Base-by-base conservation (phyloP, 2,888 invertebrate species). In the Acleris cristana region DNA sequence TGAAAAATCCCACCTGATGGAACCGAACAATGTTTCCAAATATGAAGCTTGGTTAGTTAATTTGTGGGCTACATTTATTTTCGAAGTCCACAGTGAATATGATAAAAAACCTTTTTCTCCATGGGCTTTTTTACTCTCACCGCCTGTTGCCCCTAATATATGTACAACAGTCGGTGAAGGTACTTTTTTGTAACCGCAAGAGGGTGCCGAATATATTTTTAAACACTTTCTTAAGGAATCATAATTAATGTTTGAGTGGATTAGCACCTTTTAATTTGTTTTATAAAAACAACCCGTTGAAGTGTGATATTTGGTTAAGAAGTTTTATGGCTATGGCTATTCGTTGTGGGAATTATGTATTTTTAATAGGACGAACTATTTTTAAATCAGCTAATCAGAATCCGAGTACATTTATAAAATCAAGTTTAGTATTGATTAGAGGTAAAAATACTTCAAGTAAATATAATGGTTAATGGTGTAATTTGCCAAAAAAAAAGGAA, bases 201-300 rank as follows among this genome's bases (percentile, higher is more conserved):
- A 66, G 66, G 66, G 66, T 57, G 61, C 56, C 66, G 66, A 57
- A 56, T 66, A 64, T 65, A 62, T 67, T 67, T 67, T 67, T 67
- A 67, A 66, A 66, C 65, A 66, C 67, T 63, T 67, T 67, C 62
- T 67, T 62, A 63, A 67, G 12, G 62, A 48, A 63, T 63, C 23
- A 19, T 67, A 54, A 67, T 67, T 67, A 63, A 67, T 67, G 62
- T 18, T 58, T 53, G 26, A 34, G 7, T 21, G 58, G 57, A 67
- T 67, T 67, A 67, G 58, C 67, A 63, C 67, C 62, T 67, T 62
- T 66, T 57, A 52, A 65, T 60, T 56, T 61, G 55, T 51, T 51
- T 55, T 51, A 55, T 14, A 21, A 44, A 48, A 26, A 48, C 23
- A 66, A 66, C 61, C 61, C 61, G 61, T 66, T 66, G 61, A 66